phyloP scores from a whole-genome alignment of 2,113 vertebrate species.

The Patagioenas fasciata region DNA sequence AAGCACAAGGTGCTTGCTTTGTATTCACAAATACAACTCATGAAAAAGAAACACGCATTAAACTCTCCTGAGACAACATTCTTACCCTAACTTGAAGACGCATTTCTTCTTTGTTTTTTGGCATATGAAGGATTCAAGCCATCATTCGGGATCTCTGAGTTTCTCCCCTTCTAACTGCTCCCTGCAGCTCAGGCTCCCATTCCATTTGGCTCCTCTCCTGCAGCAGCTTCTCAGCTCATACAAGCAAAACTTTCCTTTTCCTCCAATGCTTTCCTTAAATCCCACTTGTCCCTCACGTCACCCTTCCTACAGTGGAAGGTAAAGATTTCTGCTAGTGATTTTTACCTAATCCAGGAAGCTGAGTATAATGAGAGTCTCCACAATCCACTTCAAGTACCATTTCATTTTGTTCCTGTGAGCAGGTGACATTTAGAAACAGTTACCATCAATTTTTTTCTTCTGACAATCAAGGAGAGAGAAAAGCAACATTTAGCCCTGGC shows the following conservation, averaged over 20 bases:
- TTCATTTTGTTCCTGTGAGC: not conserved
- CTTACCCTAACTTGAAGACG: not conserved
- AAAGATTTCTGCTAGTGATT: not conserved
- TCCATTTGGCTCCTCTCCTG: not conserved
- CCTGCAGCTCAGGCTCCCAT: not conserved
- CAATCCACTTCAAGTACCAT: not conserved
- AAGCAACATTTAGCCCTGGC: not conserved
- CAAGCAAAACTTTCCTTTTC: not conserved
- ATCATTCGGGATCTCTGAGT: not conserved
- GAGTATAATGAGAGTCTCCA: not conserved
- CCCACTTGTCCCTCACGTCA: not conserved
- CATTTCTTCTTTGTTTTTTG: not conserved
- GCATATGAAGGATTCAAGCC: rapidly evolving
- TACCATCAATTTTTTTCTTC: not conserved
- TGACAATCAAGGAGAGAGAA: not conserved
- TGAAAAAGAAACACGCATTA: not conserved
- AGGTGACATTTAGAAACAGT: slow-evolving; percentile 9
- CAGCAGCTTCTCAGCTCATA: not conserved
- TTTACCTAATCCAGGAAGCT: not conserved
- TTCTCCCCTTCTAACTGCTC: not conserved
- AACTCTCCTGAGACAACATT: not conserved
- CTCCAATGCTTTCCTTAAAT: not conserved
- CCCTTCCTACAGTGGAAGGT: not conserved
- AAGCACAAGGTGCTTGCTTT: not conserved
- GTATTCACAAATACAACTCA: not conserved